phyloP scores from a whole-genome alignment of 2,113 vertebrate species.

The Elephantulus edwardii region DNA sequence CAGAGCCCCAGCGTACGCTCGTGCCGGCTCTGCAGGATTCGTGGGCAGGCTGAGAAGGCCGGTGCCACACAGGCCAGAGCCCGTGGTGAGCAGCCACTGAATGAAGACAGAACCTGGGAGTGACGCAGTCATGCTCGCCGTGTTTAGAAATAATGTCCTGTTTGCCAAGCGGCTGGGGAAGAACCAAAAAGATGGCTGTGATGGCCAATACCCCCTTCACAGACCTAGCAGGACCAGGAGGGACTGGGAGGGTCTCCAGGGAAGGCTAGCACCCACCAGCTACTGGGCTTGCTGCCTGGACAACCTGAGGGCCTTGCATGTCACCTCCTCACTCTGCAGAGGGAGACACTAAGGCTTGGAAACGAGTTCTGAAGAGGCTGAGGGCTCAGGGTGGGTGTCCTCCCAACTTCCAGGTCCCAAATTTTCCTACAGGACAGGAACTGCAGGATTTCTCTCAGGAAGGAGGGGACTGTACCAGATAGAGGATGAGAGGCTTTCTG shows the following conservation, averaged over 20 bases:
- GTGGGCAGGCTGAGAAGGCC: background rate
- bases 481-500: background rate
- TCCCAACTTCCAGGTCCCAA: background rate
- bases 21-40: accelerated
- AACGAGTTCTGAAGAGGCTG: background rate
- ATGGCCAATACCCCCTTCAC: background rate
- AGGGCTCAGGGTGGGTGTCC: background rate
- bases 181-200: accelerated
- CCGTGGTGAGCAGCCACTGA: background rate
- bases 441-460: accelerated
- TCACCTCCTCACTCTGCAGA: background rate
- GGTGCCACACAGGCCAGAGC: background rate
- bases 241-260: background rate
- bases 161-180: background rate
- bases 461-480: too few relatives aligned
- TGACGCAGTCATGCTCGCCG: accelerated
- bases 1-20: background rate
- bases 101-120: background rate
- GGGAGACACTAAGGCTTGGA: conserved; percentile 20
- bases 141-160: too few relatives aligned
- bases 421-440: background rate
- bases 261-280: background rate
- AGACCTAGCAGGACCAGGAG: background rate
- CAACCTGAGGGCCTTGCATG: background rate
- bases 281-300: background rate